Evolutionary conservation across 2,797 vertebrate species (phyloP), one percentile per base, ranked within the genome.

Genomic region (Tolypeutes matacus): DNA sequence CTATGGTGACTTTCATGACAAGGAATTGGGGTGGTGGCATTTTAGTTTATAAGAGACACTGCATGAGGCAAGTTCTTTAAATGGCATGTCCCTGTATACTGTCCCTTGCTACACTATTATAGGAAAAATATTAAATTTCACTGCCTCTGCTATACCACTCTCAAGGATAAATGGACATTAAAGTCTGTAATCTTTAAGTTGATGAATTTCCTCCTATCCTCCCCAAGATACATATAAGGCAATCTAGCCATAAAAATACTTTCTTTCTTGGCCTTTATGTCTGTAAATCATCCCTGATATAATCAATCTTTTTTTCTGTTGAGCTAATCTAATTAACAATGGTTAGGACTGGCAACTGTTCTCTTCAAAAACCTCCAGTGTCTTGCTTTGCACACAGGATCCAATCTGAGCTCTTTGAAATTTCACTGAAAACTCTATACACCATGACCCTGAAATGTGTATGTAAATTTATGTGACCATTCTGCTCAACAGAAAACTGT

Each of bases 131-230:
- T 51, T 75, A 90, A 81, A 39, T 67, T 86, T 75, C 46, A 93
- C 20, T 82, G 7, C 12, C 14, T 83, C 4, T 73, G 17, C 42
- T 89, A 9, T 84, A 62, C 23, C 65, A 67, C 18, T 77, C 62
- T 86, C 12, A 95, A 86, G 36, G 88, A 60, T 62, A 94, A 46
- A 29, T 80, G 13, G 21, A 67, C 3, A 75, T 25, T 80, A 96
- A 83, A 91, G 67, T 65, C 29, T 51, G 0, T 36, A 82, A 53
- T 58, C 64, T 93, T 10, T 39, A 91, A 60, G 73, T 58, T 78
- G 46, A 84, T 88, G 25, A 84, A 65, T 76, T 84, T 39, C 21
- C 42, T 76, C 20, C 6, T 18, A 69, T 72, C 5, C 86, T 78
- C 7, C 17, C 36, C 12, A 64, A 75, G 10, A 93, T 29, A 56